phyloP scores from a whole-genome alignment of 2,888 invertebrate species.

The Eristalis pertinax region DNA sequence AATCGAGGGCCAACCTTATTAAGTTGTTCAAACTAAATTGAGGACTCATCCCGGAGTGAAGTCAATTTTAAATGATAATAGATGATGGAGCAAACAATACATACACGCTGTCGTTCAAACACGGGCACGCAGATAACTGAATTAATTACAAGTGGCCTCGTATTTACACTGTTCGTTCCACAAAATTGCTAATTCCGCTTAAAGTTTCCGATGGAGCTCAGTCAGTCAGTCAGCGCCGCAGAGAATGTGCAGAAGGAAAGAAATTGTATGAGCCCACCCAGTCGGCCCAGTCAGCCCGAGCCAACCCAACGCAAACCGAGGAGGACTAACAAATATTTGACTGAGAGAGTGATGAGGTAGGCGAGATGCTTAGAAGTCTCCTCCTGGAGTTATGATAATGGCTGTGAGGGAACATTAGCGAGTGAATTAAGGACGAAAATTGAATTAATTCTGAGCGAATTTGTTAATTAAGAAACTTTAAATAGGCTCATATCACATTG shows the following conservation, averaged over 20 bases:
- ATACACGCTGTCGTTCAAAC: conserved; percentile 44
- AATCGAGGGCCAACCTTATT: conserved; percentile 23
- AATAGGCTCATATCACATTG: conserved; percentile 62
- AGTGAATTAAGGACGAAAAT: conserved; percentile 60
- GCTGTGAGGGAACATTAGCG: conserved; percentile 50
- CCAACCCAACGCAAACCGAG: not conserved
- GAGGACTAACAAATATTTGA: conserved; percentile 45
- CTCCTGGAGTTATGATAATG: conserved; percentile 49
- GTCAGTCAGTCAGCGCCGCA: not conserved
- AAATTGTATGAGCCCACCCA: not conserved
- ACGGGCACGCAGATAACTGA: conserved; percentile 18
- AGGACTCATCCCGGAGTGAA: conserved; percentile 44
- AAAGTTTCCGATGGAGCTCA: conserved; percentile 43
- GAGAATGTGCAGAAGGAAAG: not conserved
- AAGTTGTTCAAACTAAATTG: conserved; percentile 63
- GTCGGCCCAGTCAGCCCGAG: not conserved
- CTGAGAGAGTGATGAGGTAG: conserved; percentile 24
- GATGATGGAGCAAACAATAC: conserved; percentile 41
- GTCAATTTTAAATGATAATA: conserved; percentile 59
- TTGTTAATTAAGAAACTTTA: conserved; percentile 66
- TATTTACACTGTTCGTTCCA: conserved; percentile 62
- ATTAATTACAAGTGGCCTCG: conserved; percentile 64
- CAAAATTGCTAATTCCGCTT: conserved; percentile 67
- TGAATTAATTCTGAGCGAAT: conserved; percentile 65
- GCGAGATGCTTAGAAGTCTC: conserved; percentile 5